These are phyloP conservation scores for Brachyhypopomus occidentalis DNA, from an alignment of 2,113 vertebrate species.

Conservation along the genomic window DNA sequence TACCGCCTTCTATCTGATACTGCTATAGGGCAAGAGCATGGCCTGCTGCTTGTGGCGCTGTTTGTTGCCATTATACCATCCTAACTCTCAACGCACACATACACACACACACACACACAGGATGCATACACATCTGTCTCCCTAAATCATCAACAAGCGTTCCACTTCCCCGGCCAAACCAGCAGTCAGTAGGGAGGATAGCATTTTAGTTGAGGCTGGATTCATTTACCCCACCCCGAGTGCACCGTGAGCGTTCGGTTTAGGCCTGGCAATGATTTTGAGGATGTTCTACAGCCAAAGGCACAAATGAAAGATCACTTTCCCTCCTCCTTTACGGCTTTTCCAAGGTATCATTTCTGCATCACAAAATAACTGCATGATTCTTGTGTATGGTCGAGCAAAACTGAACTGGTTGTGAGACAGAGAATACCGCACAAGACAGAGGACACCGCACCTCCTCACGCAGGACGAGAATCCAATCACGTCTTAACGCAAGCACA, in stretches of 20 bases:
- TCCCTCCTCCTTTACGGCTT: constrained; percentile 24
- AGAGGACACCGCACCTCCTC: neutral
- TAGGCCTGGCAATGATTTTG: constrained; percentile 48
- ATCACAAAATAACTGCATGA: constrained; percentile 1
- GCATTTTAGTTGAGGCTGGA: constrained; percentile 30
- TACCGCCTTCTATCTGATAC: constrained; percentile 66
- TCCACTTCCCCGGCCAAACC: constrained; percentile 29
- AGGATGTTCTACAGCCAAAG: constrained; percentile 27
- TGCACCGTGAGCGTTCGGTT: neutral
- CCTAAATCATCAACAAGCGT: constrained; percentile 51
- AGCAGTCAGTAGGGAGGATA: constrained; percentile 43
- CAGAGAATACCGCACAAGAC: neutral
- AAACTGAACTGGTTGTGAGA: constrained; percentile 11
- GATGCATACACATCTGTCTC: constrained; percentile 41
- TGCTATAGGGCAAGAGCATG: constrained; percentile 64
- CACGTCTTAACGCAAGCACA: constrained; percentile 8
- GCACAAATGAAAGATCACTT: neutral
- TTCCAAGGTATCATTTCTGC: constrained; percentile 41
- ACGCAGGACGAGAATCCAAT: constrained; percentile 15
- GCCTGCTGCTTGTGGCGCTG: constrained; percentile 63
- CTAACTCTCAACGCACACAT: constrained; percentile 55
- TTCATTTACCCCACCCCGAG: constrained; percentile 41
- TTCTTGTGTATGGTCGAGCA: constrained; percentile 1
- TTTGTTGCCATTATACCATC: constrained; percentile 69
- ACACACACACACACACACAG: constrained; percentile 53